These are phyloP conservation scores for Lacanobia wlatinum DNA, from an alignment of 2,888 invertebrate species.

Conservation along the genomic window DNA sequence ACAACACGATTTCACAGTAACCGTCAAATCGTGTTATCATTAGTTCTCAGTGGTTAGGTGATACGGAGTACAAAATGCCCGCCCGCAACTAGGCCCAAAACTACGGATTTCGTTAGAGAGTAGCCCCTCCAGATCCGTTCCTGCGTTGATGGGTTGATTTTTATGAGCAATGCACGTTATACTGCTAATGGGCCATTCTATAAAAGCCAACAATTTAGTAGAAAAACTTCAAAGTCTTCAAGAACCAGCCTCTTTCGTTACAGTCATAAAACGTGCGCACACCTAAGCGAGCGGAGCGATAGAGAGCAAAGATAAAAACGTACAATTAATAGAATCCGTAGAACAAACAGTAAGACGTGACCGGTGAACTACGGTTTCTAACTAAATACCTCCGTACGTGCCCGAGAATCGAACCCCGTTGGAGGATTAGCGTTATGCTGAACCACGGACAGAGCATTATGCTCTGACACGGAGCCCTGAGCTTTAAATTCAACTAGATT, in stretches of 20 bases:
- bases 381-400: slow-evolving; percentile 73
- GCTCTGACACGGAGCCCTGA: slow-evolving; percentile 69
- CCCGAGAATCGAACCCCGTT: slow-evolving; percentile 69
- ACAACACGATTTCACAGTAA: too few relatives aligned
- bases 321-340: slow-evolving; percentile 66
- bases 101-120: too few relatives aligned
- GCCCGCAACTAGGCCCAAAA: too few relatives aligned
- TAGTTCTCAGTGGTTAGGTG: too few relatives aligned
- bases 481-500: slow-evolving; percentile 55
- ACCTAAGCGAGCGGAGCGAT: slow-evolving; percentile 54
- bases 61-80: too few relatives aligned
- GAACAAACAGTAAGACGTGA: slow-evolving; percentile 73
- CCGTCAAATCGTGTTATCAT: too few relatives aligned
- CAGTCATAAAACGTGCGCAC: slow-evolving; percentile 58
- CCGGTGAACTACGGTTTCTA: slow-evolving; percentile 62
- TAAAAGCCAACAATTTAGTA: slow-evolving; percentile 16
- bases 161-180: slow-evolving; percentile 9
- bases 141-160: not conserved
- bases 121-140: too few relatives aligned
- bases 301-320: slow-evolving; percentile 55
- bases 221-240: slow-evolving; percentile 38
- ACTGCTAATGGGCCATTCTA: slow-evolving; percentile 17
- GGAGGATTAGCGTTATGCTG: slow-evolving; percentile 78
- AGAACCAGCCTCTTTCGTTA: slow-evolving; percentile 41
- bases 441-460: slow-evolving; percentile 75